Evolutionary conservation across 2,797 vertebrate genomes (phyloP), one percentile per base, ranked within the genome.

Genomic region (Yasuhikotakia modesta): DNA sequence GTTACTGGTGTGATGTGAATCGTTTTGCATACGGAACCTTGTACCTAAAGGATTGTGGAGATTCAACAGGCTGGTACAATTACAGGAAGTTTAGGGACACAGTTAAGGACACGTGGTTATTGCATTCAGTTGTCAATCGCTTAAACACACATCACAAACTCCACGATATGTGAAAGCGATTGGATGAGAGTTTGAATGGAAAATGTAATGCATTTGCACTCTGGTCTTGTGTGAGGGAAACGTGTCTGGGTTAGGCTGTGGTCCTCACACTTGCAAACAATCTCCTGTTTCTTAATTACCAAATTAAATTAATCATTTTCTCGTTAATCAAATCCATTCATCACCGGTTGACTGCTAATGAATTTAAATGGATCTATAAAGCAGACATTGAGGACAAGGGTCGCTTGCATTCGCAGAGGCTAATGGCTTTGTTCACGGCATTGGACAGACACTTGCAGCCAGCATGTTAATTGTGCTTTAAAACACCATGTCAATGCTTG

Each of bases 341-440:
- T 86, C 87, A 86, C 69, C 58, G 74, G 73, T 85, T 67, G 70
- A 81, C 77, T 78, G 78, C 82, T 87, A 87, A 86, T 86, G 84
- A 88, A 86, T 87, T 87, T 84, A 85, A 86, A 86, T 84, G 83
- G 80, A 82, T 86, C 85, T 84, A 85, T 85, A 85, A 86, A 81
- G 79, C 79, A 73, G 76, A 69, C 79, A 79, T 66, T 79, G 73
- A 78, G 71, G 79, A 80, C 45, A 73, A 71, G 76, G 83, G 80
- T 83, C 83, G 63, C 80, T 67, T 81, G 78, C 81, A 48, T 79
- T 80, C 71, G 48, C 81, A 82, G 80, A 81, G 80, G 83, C 82
- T 88, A 85, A 83, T 85, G 78, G 79, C 82, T 82, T 83, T 83
- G 85, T 83, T 86, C 84, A 78, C 69, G 68, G 82, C 67, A 65